Percentiles rank a stretch among this genome's conserved stretches.
phyloP scores from a whole-genome alignment of 2,888 invertebrate genomes.

The Agrotis puta region DNA sequence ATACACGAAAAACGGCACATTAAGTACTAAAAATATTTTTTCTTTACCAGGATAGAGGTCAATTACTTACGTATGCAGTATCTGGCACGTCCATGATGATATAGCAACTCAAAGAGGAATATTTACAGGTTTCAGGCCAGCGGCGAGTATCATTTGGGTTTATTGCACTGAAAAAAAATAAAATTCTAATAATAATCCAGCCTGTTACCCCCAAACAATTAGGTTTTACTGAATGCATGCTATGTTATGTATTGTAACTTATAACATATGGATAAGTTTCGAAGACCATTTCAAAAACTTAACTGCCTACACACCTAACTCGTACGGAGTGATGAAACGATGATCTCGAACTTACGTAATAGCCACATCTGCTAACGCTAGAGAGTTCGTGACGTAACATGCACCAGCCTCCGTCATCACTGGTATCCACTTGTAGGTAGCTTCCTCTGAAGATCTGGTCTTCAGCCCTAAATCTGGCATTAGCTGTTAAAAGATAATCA shows the following conservation, averaged over 20 bases:
- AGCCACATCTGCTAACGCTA: slow-evolving; percentile 87
- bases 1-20: too few relatives aligned
- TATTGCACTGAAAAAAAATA: slow-evolving; percentile 68
- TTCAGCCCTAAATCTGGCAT: slow-evolving; percentile 85
- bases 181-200: too few relatives aligned
- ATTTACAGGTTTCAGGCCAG: slow-evolving; percentile 79
- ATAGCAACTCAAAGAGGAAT: slow-evolving; percentile 78
- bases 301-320: too few relatives aligned
- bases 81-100: slow-evolving; percentile 74
- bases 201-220: too few relatives aligned
- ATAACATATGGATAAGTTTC: too few relatives aligned
- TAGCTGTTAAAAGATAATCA: slow-evolving; percentile 76
- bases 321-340: too few relatives aligned
- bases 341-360: slow-evolving; percentile 78
- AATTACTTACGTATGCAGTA: slow-evolving; percentile 68
- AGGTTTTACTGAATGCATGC: too few relatives aligned
- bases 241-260: too few relatives aligned
- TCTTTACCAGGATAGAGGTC: too few relatives aligned
- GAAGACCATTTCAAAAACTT: too few relatives aligned
- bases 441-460: slow-evolving; percentile 84
- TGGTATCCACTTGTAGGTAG: slow-evolving; percentile 80
- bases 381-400: slow-evolving; percentile 92
- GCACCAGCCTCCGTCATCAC: slow-evolving; percentile 93
- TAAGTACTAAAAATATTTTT: too few relatives aligned
- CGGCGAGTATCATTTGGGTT: slow-evolving; percentile 68